Percentiles rank a stretch among this genome's conserved stretches.
Conservation (phyloP, 1,140 invertebrate species). For the Listronotus bonariensis region DNA sequence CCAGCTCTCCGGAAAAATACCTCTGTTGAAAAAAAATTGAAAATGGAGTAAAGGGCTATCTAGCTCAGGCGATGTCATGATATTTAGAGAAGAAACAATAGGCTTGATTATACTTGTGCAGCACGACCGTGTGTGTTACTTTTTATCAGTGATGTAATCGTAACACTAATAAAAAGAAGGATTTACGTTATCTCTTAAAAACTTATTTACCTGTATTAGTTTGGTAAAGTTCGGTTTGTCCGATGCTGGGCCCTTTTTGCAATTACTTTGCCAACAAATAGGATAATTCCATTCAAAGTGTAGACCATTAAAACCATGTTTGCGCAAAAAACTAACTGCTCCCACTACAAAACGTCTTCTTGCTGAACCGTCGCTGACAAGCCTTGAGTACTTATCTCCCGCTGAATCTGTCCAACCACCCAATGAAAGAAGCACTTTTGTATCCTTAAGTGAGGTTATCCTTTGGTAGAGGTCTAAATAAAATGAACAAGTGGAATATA, state of each 20-base stretch:
- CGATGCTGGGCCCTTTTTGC: conserved; percentile 73
- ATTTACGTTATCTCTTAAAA: no score
- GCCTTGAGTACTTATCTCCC: conserved; percentile 78
- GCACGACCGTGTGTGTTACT: no score
- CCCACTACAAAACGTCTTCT: conserved; percentile 73
- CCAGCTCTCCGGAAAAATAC: no score
- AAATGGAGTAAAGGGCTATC: no score
- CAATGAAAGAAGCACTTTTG: conserved; percentile 72
- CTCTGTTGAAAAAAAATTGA: no score
- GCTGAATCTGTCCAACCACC: conserved; percentile 75
- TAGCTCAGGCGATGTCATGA: no score
- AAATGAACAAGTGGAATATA: no score
- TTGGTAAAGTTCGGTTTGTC: conserved; percentile 80
- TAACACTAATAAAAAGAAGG: no score
- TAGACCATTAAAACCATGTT: conserved; percentile 78
- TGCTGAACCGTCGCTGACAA: conserved; percentile 67
- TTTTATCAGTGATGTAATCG: no score
- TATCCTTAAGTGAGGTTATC: conserved; percentile 63
- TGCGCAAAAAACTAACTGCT: conserved; percentile 69
- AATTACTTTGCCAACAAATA: conserved; percentile 89
- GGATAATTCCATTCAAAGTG: conserved; percentile 93
- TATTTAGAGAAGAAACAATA: no score
- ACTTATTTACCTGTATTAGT: conserved; percentile 65
- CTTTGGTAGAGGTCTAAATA: conserved; percentile 64
- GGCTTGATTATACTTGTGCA: no score